phyloP scores from a whole-genome alignment of 2,113 vertebrate genomes.

The Tyrannus savana region DNA sequence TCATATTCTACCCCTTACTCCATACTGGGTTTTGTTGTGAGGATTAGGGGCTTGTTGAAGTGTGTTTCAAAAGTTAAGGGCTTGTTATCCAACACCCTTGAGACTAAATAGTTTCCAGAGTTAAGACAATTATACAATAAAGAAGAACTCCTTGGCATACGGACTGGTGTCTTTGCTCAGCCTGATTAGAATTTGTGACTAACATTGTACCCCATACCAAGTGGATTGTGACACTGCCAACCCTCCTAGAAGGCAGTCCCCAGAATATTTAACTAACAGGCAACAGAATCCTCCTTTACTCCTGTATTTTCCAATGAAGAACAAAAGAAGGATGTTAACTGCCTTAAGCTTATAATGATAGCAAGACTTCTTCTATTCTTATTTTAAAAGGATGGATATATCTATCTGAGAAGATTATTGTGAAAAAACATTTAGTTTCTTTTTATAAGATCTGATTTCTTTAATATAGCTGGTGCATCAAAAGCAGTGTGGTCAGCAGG shows the following conservation, averaged over 20 bases:
- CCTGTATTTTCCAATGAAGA: neutral
- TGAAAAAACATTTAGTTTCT: neutral
- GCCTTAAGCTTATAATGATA: neutral
- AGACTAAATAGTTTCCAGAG: neutral
- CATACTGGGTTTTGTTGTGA: neutral
- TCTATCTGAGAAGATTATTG: neutral
- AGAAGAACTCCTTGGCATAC: too few species aligned
- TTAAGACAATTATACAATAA: neutral
- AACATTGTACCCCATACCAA: too few species aligned
- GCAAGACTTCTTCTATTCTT: neutral
- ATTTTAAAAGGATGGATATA: neutral
- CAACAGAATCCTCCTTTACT: neutral
- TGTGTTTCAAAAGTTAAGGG: neutral
- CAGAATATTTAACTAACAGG: neutral
- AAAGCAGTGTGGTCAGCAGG: neutral
- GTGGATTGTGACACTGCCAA: neutral
- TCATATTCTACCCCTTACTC: neutral
- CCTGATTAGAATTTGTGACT: neutral
- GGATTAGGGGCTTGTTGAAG: neutral
- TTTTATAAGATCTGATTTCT: neutral
- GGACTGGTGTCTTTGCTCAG: neutral
- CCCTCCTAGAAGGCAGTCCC: neutral
- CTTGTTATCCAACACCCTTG: neutral
- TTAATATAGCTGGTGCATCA: neutral
- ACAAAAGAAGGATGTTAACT: neutral